Evolutionary conservation across 2,113 vertebrate genomes (phyloP), one percentile per base, ranked within the genome.

Genomic region (Saguinus imperator): DNA sequence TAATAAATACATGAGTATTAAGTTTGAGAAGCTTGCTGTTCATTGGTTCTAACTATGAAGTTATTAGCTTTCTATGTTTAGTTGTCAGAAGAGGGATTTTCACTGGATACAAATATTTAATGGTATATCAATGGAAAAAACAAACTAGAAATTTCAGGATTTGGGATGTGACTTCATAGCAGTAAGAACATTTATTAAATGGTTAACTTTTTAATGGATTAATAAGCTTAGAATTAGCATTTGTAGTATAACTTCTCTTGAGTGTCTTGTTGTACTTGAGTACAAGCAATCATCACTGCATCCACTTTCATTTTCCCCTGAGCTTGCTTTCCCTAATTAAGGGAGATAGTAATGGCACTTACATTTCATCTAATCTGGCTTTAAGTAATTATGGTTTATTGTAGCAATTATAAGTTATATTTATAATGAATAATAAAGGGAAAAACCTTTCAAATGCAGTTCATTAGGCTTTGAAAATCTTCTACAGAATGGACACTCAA

Each of bases 271-370:
- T 96, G 57, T 37, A 27, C 43, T 91, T 95, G 94, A 95, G 48
- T 96, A 94, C 94, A 97, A 96, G 77, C 40, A 29, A 88, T 37
- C 25, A 66, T 61, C 73, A 61, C 89, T 0, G 6, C 29, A 57
- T 61, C 83, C 29, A 48, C 70, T 97, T 87, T 89, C 50, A n/a
- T 93, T 96, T 85, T 95, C 87, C 94, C 92, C 43, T n/a, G 92
- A 91, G 94, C 40, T 93, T 87, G 61, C 79, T 82, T 96, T 91
- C 72, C 13, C 81, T 98, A 97, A 96, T 97, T 98, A 98, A 96
- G 55, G 58, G 72, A 97, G 94, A 93, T 89, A 81, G 80, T 95
- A 93, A 92, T 57, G 52, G 92, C 92, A 79, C 84, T 97, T 93
- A 89, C 27, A 58, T 89, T 95, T 96, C 94, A 94, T 97, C 83